Evolutionary conservation across 2,113 vertebrate genomes (phyloP), one percentile per base, ranked within the genome.

Genomic region (Chauna torquata): DNA sequence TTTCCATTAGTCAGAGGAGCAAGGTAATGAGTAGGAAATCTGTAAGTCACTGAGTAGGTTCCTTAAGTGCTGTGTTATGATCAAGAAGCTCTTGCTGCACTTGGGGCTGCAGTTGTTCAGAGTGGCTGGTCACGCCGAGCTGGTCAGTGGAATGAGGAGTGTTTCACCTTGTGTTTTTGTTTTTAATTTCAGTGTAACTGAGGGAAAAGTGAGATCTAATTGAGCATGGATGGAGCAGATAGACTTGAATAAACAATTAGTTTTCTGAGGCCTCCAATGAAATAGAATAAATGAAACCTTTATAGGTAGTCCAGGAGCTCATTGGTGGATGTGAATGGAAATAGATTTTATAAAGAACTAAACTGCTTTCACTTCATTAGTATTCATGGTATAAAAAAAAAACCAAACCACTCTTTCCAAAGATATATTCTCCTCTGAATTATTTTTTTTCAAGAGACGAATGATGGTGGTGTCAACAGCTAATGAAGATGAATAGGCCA

Each of bases 401-500:
- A 13, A 30, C 12, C 40, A 5, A 18, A 42, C 18, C 70, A 88
- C 92, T 88, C 76, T 79, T 97, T 96, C 83, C 94, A 87, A 90
- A 15, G 81, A 94, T 86, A 72, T 96, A 91, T 95, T 98, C 96
- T 97, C 92, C 88, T 96, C 82, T 92, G 97, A 97, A 97, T 97
- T 98, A 95, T 98, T 97, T 96, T 97, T 96, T 97, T 97, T 95
- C 84, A 90, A 58, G 86, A 96, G 49, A 93, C 96, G 50, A 96
- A 98, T 98, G 96, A 98, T 98, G 96, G 95, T 97, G 90, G 89
- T 98, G 98, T 98, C 98, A 98, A 96, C 92, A 95, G 91, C 94
- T 98, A 98, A 98, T 98, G 97, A 98, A 98, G 98, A 98, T 97
- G 90, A 98, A 98, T 98, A 97, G 95, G 69, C 87, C 93, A 94